Conservation (phyloP, 2,888 invertebrate species). For the Drosophila kuntzei region DNA sequence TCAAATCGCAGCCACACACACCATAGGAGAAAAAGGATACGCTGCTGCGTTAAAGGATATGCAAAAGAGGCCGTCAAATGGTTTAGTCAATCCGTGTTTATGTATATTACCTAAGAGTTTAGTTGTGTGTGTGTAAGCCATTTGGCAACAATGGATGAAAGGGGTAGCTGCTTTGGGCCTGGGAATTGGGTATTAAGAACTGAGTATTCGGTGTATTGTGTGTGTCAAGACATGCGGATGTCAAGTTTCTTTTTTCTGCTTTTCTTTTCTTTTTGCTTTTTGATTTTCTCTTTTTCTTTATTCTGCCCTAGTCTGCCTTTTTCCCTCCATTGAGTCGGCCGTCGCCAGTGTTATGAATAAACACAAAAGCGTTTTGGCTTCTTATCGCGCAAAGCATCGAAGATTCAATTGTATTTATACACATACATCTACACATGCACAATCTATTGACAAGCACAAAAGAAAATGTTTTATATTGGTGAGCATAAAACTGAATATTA, state of each 20-base stretch:
- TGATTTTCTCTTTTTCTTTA: conserved; percentile 2
- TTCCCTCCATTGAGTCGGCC: conserved; percentile 17
- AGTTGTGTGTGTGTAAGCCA: conserved; percentile 30
- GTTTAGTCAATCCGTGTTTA: conserved; percentile 28
- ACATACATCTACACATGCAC: conserved; percentile 22
- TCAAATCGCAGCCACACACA: conserved; percentile 13
- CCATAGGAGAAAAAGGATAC: conserved; percentile 11
- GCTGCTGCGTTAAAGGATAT: conserved; percentile 31
- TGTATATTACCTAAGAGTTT: conserved; percentile 19
- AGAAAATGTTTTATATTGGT: conserved; percentile 43
- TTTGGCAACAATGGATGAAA: conserved; percentile 54
- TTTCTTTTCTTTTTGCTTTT: conserved; percentile 3
- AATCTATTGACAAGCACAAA: conserved; percentile 65
- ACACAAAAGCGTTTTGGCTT: conserved; percentile 70
- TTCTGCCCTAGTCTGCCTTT: conserved; percentile 5
- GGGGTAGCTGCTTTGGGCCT: conserved; percentile 25
- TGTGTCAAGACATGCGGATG: conserved; percentile 29
- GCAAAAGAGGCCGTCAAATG: conserved; percentile 43
- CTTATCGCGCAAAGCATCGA: conserved; percentile 72
- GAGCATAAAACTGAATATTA: conserved; percentile 61
- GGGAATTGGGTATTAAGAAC: conserved; percentile 41
- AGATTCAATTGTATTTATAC: conserved; percentile 75
- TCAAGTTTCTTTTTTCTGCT: conserved; percentile 11
- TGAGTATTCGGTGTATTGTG: conserved; percentile 34
- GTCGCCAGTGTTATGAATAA: conserved; percentile 69